Conservation (phyloP, 2,797 vertebrate genomes). For the Anabas testudineus region DNA sequence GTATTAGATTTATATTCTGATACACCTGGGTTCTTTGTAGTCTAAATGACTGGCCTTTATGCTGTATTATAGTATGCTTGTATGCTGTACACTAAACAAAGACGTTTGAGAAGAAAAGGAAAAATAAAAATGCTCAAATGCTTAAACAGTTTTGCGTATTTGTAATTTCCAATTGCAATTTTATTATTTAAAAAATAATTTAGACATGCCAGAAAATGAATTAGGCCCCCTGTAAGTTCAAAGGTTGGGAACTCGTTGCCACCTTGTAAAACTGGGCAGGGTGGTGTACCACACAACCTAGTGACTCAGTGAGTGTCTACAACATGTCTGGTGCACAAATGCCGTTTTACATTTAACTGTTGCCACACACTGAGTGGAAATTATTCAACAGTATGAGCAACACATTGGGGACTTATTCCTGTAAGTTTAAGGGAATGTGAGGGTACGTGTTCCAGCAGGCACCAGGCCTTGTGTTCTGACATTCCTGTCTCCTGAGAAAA, state of each 20-base stretch:
- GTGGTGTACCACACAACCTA: constrained; percentile 60
- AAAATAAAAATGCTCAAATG: constrained; percentile 47
- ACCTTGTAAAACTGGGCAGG: constrained; percentile 31
- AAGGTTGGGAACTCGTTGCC: constrained; percentile 9
- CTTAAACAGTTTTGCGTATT: neutral
- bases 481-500: constrained; percentile 88
- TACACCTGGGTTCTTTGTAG: constrained; percentile 53
- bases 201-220: neutral
- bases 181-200: neutral
- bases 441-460: constrained; percentile 80
- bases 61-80: constrained; percentile 59
- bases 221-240: constrained; percentile 1
- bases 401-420: constrained; percentile 63
- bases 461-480: constrained; percentile 72
- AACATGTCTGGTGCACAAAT: constrained; percentile 52
- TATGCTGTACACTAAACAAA: constrained; percentile 48
- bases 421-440: constrained; percentile 70
- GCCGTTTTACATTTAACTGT: constrained; percentile 28
- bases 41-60: constrained; percentile 56
- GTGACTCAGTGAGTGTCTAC: constrained; percentile 78
- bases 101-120: constrained; percentile 42
- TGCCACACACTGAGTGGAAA: constrained; percentile 58
- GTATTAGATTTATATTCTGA: constrained; percentile 80
- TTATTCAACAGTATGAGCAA: constrained; percentile 54
- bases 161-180: constrained; percentile 8